A percentile compares a stretch with the other conserved stretches of the same genome.
Conservation (phyloP, 2,888 invertebrate species). For the Campoplex nolae region DNA sequence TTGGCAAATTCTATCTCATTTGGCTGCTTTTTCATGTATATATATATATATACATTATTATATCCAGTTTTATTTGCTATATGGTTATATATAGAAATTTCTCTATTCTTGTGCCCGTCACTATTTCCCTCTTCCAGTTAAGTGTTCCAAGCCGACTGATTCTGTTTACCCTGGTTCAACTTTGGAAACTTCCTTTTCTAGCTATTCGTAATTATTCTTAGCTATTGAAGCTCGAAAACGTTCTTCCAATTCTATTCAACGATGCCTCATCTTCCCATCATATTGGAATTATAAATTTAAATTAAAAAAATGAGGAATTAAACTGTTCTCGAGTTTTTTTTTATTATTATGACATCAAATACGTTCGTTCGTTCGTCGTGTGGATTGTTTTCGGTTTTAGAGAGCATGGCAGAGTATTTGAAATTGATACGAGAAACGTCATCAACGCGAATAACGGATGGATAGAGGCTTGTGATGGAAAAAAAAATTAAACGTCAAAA, state of each 20-base stretch:
- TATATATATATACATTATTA: constrained; percentile 10
- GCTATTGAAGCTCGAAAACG: background rate
- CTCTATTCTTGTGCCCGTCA: background rate
- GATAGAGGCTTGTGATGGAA: too few species aligned
- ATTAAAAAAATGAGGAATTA: too few species aligned
- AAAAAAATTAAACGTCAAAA: too few species aligned
- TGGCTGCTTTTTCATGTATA: background rate
- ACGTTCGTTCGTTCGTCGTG: too few species aligned
- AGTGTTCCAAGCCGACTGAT: constrained; percentile 46
- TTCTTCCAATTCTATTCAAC: background rate
- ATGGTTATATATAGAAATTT: background rate
- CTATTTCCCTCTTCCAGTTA: constrained; percentile 2
- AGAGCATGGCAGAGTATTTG: too few species aligned
- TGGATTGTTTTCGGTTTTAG: too few species aligned
- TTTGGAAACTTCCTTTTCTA: constrained; percentile 24
- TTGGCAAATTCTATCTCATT: constrained; percentile 36
- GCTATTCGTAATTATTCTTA: constrained; percentile 24
- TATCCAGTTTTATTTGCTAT: background rate
- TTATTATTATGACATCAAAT: too few species aligned
- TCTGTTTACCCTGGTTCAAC: constrained; percentile 3
- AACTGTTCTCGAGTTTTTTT: too few species aligned
- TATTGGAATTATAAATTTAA: too few species aligned
- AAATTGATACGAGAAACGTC: too few species aligned
- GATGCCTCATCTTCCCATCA: too few species aligned
- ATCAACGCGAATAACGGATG: too few species aligned